A percentile compares a stretch with the other conserved stretches of the same genome.
Conservation (phyloP, 2,888 invertebrate genomes). For the Nemotelus pantherinus region DNA sequence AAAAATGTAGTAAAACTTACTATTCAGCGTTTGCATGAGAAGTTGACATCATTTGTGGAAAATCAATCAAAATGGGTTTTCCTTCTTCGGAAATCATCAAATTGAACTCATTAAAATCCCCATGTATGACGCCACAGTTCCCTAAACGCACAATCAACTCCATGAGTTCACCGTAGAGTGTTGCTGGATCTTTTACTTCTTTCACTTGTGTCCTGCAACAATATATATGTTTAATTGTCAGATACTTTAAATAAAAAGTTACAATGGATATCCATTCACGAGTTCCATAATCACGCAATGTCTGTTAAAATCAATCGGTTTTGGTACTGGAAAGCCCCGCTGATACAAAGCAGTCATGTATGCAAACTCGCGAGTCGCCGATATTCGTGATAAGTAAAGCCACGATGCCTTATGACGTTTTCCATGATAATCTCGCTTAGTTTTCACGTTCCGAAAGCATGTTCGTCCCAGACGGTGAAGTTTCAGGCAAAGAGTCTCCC, state of each 20-base stretch:
- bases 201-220: slow-evolving; percentile 71
- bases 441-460: slow-evolving; percentile 94
- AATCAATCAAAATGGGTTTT: slow-evolving; percentile 91
- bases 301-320: slow-evolving; percentile 91
- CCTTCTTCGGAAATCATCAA: slow-evolving; percentile 86
- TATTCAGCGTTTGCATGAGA: slow-evolving; percentile 90
- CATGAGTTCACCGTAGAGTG: slow-evolving; percentile 93
- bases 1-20: slow-evolving; percentile 64
- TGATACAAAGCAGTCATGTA: slow-evolving; percentile 95
- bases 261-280: slow-evolving; percentile 83
- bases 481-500: slow-evolving; percentile 86
- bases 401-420: slow-evolving; percentile 90
- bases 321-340: slow-evolving; percentile 92
- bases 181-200: slow-evolving; percentile 74
- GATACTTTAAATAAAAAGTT: slow-evolving; percentile 61
- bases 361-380: slow-evolving; percentile 97
- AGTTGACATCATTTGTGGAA: slow-evolving; percentile 99
- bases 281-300: slow-evolving; percentile 98
- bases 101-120: slow-evolving; percentile 99
- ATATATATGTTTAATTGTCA: not conserved
- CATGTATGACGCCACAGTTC: slow-evolving; percentile 96
- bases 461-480: slow-evolving; percentile 91
- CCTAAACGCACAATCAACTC: slow-evolving; percentile 88
- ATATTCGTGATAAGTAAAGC: slow-evolving; percentile 95
- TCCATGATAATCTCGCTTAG: slow-evolving; percentile 96